Conservation (phyloP, 2,797 vertebrate genomes). For the Oryzias dopingdopingensis region DNA sequence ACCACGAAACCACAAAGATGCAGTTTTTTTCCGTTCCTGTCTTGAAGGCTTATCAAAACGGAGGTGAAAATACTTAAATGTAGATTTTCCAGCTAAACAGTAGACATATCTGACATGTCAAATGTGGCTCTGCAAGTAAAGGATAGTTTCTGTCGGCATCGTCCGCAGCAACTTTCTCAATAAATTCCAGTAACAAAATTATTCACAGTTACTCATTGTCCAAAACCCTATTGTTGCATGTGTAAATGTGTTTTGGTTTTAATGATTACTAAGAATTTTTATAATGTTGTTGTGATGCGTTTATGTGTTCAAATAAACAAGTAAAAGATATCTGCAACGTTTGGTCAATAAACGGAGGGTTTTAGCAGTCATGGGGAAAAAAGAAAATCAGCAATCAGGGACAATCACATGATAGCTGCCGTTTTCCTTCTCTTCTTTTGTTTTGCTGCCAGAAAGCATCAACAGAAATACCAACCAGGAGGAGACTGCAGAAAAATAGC, state of each 20-base stretch:
- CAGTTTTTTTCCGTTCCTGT: conserved; percentile 10
- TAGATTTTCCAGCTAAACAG: conserved; percentile 55
- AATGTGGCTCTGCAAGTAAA: conserved; percentile 40
- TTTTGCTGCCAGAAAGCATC: conserved; percentile 34
- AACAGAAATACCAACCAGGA: conserved; percentile 53
- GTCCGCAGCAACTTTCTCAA: conserved; percentile 30
- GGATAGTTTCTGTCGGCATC: conserved; percentile 28
- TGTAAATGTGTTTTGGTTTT: conserved; percentile 90
- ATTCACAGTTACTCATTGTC: conserved; percentile 84
- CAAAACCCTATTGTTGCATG: conserved; percentile 92
- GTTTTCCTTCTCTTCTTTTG: conserved; percentile 10
- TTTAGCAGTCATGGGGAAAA: conserved; percentile 23
- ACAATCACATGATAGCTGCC: conserved; percentile 56
- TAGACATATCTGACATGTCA: conserved; percentile 52
- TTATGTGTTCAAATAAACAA: conserved; percentile 88
- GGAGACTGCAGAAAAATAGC: conserved; percentile 55
- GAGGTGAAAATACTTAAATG: conserved; percentile 61
- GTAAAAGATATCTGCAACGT: conserved; percentile 49
- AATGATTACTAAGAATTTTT: conserved; percentile 88
- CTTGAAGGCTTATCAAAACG: conserved; percentile 59
- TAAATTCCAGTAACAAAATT: conserved; percentile 76
- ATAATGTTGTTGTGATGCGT: conserved; percentile 93
- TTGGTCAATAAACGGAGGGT: conserved; percentile 47
- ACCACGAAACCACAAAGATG: conserved; percentile 6
- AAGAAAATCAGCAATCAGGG: conserved; percentile 31